Evolutionary conservation across 2,113 vertebrate genomes (phyloP).

Genomic region (Callionymus lyra): DNA sequence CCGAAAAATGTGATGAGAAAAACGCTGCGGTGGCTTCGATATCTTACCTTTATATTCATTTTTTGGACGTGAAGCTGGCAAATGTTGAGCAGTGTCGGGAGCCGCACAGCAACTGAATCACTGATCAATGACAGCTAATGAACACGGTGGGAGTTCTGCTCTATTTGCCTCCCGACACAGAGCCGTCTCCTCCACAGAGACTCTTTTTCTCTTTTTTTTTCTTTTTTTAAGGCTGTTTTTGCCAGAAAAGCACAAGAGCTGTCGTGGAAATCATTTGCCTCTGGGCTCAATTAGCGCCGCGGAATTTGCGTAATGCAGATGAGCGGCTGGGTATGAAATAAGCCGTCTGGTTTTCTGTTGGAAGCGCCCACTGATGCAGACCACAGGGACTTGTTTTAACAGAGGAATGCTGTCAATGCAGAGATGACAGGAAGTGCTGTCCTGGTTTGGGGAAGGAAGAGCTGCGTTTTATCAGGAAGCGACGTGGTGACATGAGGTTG

Average conservation of each 20-base stretch:
- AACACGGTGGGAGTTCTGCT: conserved; percentile 58
- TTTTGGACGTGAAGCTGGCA: conserved; percentile 27
- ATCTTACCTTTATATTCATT: conserved; percentile 36
- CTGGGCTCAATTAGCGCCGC: conserved; percentile 60
- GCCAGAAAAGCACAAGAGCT: conserved; percentile 38
- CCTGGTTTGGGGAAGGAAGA: too few relatives aligned
- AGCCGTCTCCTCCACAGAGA: conserved; percentile 41
- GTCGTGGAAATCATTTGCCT: conserved; percentile 54
- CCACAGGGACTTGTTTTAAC: conserved; percentile 6
- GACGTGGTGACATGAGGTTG: too few relatives aligned
- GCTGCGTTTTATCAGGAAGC: too few relatives aligned
- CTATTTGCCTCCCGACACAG: conserved; percentile 52
- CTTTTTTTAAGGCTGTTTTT: conserved; percentile 13
- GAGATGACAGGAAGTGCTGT: conserved; percentile 4
- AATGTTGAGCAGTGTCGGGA: conserved; percentile 27
- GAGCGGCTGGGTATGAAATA: conserved; percentile 27
- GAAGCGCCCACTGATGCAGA: conserved; percentile 3
- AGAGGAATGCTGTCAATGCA: conserved; percentile 9
- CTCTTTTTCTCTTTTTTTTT: conserved; percentile 25
- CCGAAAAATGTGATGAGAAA: conserved; percentile 3
- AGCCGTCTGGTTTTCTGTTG: conserved; percentile 12
- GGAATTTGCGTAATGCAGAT: conserved; percentile 58
- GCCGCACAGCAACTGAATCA: conserved; percentile 37
- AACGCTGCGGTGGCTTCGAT: conserved; percentile 28
- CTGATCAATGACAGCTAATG: conserved; percentile 65